Conservation (phyloP, 2,797 vertebrate species). For the Smutsia temminckii region DNA sequence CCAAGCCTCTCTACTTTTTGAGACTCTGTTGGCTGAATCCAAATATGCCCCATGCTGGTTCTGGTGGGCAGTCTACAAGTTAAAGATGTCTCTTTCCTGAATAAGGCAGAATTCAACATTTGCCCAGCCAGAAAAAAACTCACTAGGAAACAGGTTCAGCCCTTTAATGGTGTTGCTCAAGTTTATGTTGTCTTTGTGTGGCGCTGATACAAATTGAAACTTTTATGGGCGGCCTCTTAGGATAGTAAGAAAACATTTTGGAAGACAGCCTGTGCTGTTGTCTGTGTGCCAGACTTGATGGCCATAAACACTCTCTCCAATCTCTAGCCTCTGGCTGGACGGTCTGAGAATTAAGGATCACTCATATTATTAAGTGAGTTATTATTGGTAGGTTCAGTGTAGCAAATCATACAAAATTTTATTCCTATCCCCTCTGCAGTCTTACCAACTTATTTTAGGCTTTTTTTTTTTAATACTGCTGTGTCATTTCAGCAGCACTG, state of each 20-base stretch:
- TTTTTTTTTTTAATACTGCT: not conserved
- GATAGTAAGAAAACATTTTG: not conserved
- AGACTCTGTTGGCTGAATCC: not conserved
- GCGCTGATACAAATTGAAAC: not conserved
- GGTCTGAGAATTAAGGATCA: conserved; percentile 8
- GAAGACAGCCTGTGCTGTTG: not conserved
- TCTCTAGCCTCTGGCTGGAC: not conserved
- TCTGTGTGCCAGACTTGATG: not conserved
- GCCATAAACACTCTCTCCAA: conserved; percentile 17
- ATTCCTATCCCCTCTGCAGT: not conserved
- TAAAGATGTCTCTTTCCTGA: conserved; percentile 16
- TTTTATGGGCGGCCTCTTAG: not conserved
- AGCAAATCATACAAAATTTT: conserved; percentile 34
- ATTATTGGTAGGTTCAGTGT: not conserved
- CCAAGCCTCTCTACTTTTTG: not conserved
- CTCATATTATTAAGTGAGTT: not conserved
- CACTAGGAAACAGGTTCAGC: conserved; percentile 6
- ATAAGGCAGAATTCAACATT: not conserved
- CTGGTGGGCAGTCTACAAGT: not conserved
- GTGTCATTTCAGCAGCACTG: not conserved
- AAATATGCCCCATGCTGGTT: not conserved
- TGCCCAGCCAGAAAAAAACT: conserved; percentile 39
- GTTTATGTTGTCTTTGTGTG: conserved; percentile 29
- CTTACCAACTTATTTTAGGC: conserved; percentile 10
- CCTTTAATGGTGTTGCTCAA: conserved; percentile 18